phyloP scores from a whole-genome alignment of 2,888 invertebrate genomes.

The Dione vanillae region DNA sequence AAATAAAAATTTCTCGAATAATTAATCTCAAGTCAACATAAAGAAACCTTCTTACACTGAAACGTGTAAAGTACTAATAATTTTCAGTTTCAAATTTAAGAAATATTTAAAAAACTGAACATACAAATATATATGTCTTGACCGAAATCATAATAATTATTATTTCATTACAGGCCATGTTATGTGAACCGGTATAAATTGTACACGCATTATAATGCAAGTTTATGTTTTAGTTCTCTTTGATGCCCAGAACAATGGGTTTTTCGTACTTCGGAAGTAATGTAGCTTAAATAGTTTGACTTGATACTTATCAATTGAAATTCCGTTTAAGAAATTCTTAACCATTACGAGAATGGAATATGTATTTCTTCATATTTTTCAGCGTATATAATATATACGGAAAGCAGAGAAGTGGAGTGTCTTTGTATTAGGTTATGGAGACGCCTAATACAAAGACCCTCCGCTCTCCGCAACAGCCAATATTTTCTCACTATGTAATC shows the following conservation, averaged over 20 bases:
- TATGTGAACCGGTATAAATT: conserved; percentile 37
- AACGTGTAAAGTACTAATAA: not conserved
- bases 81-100: not conserved
- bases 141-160: not conserved
- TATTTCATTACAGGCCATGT: conserved; percentile 22
- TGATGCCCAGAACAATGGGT: conserved; percentile 37
- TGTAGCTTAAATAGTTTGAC: conserved; percentile 23
- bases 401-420: too few species aligned
- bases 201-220: conserved; percentile 35
- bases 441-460: too few species aligned
- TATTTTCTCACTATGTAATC: too few species aligned
- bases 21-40: too few species aligned
- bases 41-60: not conserved
- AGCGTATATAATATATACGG: too few species aligned
- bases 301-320: conserved; percentile 39
- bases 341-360: too few species aligned
- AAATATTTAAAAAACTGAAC: conserved; percentile 8
- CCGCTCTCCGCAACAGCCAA: too few species aligned
- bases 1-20: too few species aligned
- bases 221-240: conserved; percentile 38
- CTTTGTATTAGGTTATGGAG: too few species aligned
- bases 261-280: conserved; percentile 28
- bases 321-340: not conserved
- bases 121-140: not conserved
- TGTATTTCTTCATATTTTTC: too few species aligned